phyloP scores from a whole-genome alignment of 1,140 invertebrate species.

The Wiebesia pumilae region DNA sequence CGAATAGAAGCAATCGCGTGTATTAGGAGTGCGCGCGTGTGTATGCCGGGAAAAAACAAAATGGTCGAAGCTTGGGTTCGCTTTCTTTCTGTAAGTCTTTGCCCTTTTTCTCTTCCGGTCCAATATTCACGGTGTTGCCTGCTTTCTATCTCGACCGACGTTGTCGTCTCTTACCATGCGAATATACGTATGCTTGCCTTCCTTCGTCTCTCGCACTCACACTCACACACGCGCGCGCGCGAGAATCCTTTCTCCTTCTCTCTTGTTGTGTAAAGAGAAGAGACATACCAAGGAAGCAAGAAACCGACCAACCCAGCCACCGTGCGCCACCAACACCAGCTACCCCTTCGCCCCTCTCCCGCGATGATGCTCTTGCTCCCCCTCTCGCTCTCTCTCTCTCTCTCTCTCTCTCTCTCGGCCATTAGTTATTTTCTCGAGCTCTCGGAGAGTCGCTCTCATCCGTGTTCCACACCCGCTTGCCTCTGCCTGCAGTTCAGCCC shows the following conservation, averaged over 20 bases:
- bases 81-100: constrained; percentile 37
- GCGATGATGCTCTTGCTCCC: background rate
- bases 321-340: background rate
- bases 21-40: background rate
- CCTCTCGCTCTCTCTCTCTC: constrained; percentile 29
- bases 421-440: constrained; percentile 55
- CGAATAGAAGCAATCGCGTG: background rate
- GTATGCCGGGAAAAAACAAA: constrained; percentile 4
- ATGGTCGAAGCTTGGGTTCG: constrained; percentile 25
- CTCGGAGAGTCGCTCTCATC: constrained; percentile 51
- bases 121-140: constrained; percentile 33
- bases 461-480: constrained; percentile 36
- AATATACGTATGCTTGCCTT: background rate
- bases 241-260: background rate
- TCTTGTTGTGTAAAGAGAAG: background rate
- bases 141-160: constrained; percentile 22
- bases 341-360: constrained; percentile 5
- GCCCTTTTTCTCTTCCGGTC: constrained; percentile 49
- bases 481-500: background rate
- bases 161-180: constrained; percentile 11
- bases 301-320: constrained; percentile 24
- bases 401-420: constrained; percentile 33
- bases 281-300: constrained; percentile 21
- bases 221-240: background rate
- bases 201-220: background rate